Conservation (phyloP, 2,113 vertebrate genomes). For the Hyaena hyaena region DNA sequence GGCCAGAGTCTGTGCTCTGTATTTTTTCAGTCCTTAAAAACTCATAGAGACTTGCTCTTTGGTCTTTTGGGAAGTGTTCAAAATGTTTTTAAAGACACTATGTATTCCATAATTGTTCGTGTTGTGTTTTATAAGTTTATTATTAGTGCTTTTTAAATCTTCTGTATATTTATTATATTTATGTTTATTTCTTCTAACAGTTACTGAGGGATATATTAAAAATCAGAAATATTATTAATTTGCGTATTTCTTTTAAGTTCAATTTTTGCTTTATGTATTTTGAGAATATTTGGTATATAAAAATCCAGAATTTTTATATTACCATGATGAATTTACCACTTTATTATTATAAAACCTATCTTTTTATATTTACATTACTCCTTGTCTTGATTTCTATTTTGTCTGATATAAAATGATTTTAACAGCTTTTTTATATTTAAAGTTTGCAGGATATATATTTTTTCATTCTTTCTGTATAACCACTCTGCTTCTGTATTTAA, state of each 20-base stretch:
- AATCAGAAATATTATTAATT: not conserved
- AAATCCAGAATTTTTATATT: not conserved
- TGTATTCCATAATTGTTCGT: not conserved
- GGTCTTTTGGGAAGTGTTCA: not conserved
- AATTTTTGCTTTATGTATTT: not conserved
- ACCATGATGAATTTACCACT: not conserved
- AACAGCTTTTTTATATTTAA: not conserved
- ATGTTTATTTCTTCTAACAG: not conserved
- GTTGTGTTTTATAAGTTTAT: not conserved
- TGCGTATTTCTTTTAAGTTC: not conserved
- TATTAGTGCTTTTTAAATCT: not conserved
- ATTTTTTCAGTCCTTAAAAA: not conserved
- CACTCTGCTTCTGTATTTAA: not conserved
- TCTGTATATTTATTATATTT: not conserved
- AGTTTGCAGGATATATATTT: not conserved
- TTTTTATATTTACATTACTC: not conserved
- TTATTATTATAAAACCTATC: not conserved
- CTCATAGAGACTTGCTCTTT: not conserved
- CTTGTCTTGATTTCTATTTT: slow-evolving; percentile 6
- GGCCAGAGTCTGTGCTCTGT: not conserved
- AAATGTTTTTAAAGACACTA: not conserved
- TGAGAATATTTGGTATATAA: not conserved
- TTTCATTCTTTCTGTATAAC: not conserved
- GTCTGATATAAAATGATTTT: not conserved
- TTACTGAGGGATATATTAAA: not conserved